Conservation (phyloP, 2,888 invertebrate species). For the Exocentrus adspersus region DNA sequence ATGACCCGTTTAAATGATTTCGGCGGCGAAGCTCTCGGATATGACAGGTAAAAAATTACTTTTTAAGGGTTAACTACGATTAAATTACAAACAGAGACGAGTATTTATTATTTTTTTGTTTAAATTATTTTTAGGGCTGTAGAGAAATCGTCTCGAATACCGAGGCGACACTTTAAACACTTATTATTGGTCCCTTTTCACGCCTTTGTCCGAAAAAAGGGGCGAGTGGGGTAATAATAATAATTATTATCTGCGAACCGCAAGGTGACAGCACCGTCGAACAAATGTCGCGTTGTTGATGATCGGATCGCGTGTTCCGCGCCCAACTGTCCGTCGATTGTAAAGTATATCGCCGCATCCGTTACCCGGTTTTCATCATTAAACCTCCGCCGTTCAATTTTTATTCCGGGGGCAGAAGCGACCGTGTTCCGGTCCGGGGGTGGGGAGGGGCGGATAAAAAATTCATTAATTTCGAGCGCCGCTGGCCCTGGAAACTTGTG, state of each 20-base stretch:
- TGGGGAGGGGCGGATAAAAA: constrained; percentile 26
- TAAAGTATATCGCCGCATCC: constrained; percentile 50
- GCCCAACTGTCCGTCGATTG: constrained; percentile 52
- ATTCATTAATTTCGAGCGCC: constrained; percentile 28
- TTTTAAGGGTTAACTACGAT: too few relatives aligned
- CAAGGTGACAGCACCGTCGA: constrained; percentile 51
- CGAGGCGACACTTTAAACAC: too few relatives aligned
- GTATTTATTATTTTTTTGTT: too few relatives aligned
- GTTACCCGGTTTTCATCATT: constrained; percentile 52
- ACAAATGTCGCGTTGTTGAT: constrained; percentile 55
- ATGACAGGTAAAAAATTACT: constrained; percentile 20
- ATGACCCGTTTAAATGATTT: constrained; percentile 47
- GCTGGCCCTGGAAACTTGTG: constrained; percentile 2
- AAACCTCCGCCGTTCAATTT: constrained; percentile 46
- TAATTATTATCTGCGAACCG: constrained; percentile 38
- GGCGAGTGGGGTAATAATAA: too few relatives aligned
- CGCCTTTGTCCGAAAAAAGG: too few relatives aligned
- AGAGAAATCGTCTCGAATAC: too few relatives aligned
- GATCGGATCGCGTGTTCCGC: constrained; percentile 53
- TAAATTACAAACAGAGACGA: too few relatives aligned
- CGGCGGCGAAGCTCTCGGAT: constrained; percentile 31
- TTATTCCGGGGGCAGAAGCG: constrained; percentile 32
- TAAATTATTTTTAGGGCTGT: too few relatives aligned
- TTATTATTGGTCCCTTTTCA: too few relatives aligned
- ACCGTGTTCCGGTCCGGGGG: constrained; percentile 25